Conservation (phyloP, 2,797 vertebrate species). For the Aeoliscus strigatus region DNA sequence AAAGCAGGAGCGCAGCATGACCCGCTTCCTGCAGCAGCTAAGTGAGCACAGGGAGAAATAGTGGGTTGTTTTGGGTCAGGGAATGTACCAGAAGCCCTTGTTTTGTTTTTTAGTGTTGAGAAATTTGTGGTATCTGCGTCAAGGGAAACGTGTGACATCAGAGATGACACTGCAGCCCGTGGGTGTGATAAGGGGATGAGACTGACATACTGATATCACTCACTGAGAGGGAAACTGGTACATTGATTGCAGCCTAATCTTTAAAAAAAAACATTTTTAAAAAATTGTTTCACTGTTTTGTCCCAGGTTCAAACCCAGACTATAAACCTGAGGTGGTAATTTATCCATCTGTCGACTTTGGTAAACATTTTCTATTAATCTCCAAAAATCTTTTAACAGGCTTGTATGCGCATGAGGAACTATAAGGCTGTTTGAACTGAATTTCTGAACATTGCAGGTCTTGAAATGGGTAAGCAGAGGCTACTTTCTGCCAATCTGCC, state of each 20-base stretch:
- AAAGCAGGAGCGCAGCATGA: conserved; percentile 86
- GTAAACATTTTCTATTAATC: too few relatives aligned
- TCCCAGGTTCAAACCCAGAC: conserved; percentile 64
- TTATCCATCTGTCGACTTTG: conserved; percentile 90
- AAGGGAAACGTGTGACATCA: conserved; percentile 39
- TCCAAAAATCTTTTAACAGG: too few relatives aligned
- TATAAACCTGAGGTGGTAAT: conserved; percentile 83
- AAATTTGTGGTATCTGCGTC: conserved; percentile 38
- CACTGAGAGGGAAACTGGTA: conserved; percentile 1
- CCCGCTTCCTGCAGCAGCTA: conserved; percentile 78
- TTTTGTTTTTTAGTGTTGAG: conserved; percentile 11
- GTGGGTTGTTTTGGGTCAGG: conserved; percentile 4
- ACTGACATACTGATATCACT: background rate
- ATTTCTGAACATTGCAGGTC: conserved; percentile 64
- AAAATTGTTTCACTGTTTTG: conserved; percentile 20
- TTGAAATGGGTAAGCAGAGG: conserved; percentile 89
- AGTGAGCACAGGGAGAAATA: conserved; percentile 63
- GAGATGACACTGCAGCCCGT: conserved; percentile 10
- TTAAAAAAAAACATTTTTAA: background rate
- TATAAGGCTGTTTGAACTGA: background rate
- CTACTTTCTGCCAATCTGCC: conserved; percentile 85
- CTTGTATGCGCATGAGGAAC: too few relatives aligned
- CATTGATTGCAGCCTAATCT: background rate
- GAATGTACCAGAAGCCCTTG: conserved; percentile 3
- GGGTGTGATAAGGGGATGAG: conserved; percentile 21